These are phyloP conservation scores for Calyptommatus sinebrachiatus DNA, from an alignment of 2,113 vertebrate genomes.

Conservation along the genomic window DNA sequence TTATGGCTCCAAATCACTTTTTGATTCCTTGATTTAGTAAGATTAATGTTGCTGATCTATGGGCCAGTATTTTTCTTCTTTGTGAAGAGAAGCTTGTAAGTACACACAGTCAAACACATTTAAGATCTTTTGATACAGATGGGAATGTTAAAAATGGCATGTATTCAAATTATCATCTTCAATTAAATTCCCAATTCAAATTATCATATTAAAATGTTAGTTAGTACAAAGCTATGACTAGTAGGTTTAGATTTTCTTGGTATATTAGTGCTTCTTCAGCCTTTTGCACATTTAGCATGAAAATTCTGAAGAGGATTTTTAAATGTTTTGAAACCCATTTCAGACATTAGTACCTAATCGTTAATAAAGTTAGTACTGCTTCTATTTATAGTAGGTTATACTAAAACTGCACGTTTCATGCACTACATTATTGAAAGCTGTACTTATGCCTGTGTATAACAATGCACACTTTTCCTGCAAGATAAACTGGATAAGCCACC, in stretches of 20 bases:
- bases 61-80: background rate
- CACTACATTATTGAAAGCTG: constrained; percentile 26
- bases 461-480: too few relatives aligned
- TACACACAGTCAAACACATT: background rate
- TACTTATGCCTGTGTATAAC: background rate
- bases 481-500: background rate
- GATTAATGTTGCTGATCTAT: too few relatives aligned
- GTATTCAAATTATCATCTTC: background rate
- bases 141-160: background rate
- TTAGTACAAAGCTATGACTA: background rate
- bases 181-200: background rate
- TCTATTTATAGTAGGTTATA: background rate
- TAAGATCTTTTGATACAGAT: background rate
- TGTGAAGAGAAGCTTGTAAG: background rate
- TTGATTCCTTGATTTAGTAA: too few relatives aligned
- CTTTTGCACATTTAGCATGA: too few relatives aligned
- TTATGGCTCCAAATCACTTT: too few relatives aligned
- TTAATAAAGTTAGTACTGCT: background rate
- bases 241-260: background rate
- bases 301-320: too few relatives aligned
- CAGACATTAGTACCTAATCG: background rate
- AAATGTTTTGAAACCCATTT: too few relatives aligned
- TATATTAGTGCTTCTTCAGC: too few relatives aligned
- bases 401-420: background rate
- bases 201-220: background rate